Base-by-base conservation (phyloP, 2,888 invertebrate species). In the Cyclophora punctaria region DNA sequence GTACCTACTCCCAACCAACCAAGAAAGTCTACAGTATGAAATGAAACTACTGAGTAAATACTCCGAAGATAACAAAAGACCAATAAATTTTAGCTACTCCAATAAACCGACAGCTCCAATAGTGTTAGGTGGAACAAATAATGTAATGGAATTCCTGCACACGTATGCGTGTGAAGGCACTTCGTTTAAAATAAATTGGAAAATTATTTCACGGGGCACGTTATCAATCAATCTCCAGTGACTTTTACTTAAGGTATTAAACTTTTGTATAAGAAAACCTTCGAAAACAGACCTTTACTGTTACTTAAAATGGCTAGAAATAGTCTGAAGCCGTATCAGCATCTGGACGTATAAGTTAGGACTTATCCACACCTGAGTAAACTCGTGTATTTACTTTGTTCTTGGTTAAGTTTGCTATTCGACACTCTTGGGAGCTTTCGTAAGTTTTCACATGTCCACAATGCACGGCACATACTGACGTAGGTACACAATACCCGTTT, bases 341-440 rank as follows among this genome's bases (percentile, higher is more conserved):
- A 20, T 37, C 37, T 37, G 37, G 37, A 37, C 37, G 37, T 37
- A 37, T 64, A 62, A 63, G 69, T 69, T 66, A 68, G 63, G 64
- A 61, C 60, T 68, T 58, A 54, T 58, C 59, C 57, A 56, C 73
- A 76, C 67, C 71, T 75, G 75, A 67, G 64, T 64, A 71, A 73
- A 69, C 67, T 57, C 58, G 60, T 52, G 63, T 69, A 62, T 68
- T 66, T 63, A 59, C 60, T 64, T 60, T 51, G 54, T 55, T 50
- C 58, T 61, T 48, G 53, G 56, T 47, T 49, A 37, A 46, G 58
- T 62, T 58, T 58, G 54, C 54, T 60, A 59, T 58, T 53, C 51
- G 53, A 45, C 51, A 58, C 56, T 55, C 50, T 46, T 46, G 51
- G 47, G 49, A 50, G 46, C 50, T 42, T 44, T 20, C 20, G 20